Percentiles rank a stretch among this genome's conserved stretches.
phyloP scores from a whole-genome alignment of 2,888 invertebrate genomes.

The Eulithis prunata region DNA sequence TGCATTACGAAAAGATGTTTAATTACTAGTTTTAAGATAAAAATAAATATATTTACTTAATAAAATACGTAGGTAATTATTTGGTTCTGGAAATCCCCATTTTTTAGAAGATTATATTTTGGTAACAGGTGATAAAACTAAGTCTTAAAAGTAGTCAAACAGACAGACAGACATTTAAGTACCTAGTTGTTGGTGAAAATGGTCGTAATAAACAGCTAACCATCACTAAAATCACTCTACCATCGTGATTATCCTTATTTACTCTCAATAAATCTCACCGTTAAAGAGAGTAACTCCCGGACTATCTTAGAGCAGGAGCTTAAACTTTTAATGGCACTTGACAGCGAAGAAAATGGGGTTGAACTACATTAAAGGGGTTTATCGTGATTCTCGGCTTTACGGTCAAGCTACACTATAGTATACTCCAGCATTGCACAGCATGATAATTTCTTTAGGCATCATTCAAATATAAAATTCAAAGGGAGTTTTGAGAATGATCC shows the following conservation, averaged over 20 bases:
- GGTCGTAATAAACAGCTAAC: conserved; percentile 1
- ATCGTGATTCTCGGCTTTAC: conserved; percentile 57
- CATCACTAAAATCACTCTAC: conserved; percentile 9
- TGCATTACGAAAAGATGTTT: no score
- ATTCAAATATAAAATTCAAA: no score
- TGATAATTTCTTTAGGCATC: no score
- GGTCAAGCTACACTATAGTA: conserved; percentile 9
- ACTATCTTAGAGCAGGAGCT: conserved; percentile 55
- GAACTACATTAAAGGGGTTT: conserved; percentile 64
- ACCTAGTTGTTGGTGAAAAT: not conserved
- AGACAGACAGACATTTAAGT: not conserved
- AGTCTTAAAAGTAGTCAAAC: no score
- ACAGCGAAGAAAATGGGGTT: conserved; percentile 63
- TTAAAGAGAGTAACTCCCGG: conserved; percentile 48
- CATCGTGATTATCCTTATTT: conserved; percentile 51
- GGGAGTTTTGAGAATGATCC: no score
- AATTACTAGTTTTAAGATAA: no score
- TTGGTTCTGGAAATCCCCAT: no score
- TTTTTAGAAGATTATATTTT: no score
- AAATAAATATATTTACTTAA: no score
- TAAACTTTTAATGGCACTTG: conserved; percentile 74
- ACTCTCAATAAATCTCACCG: conserved; percentile 55
- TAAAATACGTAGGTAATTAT: no score
- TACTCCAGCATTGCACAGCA: conserved; percentile 1
- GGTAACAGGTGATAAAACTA: no score